Evolutionary conservation across 2,888 invertebrate species (phyloP).

Genomic region (Aphelenchoides bicaudatus): DNA sequence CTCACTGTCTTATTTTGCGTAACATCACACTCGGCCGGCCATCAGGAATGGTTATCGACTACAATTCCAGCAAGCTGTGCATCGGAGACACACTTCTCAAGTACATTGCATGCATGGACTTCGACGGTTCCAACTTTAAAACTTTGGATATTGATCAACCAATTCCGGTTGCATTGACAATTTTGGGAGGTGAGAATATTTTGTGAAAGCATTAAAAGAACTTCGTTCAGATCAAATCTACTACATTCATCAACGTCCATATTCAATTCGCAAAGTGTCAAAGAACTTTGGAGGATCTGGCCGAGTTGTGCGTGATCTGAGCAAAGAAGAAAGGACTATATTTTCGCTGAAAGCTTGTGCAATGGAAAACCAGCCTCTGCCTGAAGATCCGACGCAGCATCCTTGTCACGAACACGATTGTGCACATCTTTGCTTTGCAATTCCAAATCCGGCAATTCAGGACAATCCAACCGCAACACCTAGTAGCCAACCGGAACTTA

Average conservation of each 20-base stretch:
- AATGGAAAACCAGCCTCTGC: constrained; percentile 53
- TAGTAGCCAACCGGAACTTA: constrained; percentile 30
- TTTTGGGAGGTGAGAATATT: constrained; percentile 45
- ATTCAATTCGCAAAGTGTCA: constrained; percentile 79
- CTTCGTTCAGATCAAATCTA: constrained; percentile 75
- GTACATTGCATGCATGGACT: constrained; percentile 64
- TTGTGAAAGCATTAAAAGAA: neutral
- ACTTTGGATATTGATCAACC: constrained; percentile 45
- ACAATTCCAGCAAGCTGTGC: constrained; percentile 61
- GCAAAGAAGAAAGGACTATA: constrained; percentile 50
- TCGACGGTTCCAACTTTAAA: constrained; percentile 47
- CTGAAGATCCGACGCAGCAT: constrained; percentile 46
- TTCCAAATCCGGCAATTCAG: constrained; percentile 33
- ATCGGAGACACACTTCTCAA: constrained; percentile 68
- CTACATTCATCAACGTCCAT: constrained; percentile 92
- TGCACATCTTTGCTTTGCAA: constrained; percentile 82
- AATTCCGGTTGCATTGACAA: constrained; percentile 55
- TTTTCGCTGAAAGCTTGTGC: constrained; percentile 57
- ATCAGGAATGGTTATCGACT: constrained; percentile 63
- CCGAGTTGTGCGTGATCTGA: constrained; percentile 49
- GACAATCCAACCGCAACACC: neutral
- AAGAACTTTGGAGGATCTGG: constrained; percentile 73
- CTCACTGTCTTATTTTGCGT: constrained; percentile 67
- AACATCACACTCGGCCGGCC: constrained; percentile 61
- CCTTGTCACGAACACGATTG: constrained; percentile 76